Conservation (phyloP, 1,140 invertebrate genomes). For the Calliopsis andreniformis region DNA sequence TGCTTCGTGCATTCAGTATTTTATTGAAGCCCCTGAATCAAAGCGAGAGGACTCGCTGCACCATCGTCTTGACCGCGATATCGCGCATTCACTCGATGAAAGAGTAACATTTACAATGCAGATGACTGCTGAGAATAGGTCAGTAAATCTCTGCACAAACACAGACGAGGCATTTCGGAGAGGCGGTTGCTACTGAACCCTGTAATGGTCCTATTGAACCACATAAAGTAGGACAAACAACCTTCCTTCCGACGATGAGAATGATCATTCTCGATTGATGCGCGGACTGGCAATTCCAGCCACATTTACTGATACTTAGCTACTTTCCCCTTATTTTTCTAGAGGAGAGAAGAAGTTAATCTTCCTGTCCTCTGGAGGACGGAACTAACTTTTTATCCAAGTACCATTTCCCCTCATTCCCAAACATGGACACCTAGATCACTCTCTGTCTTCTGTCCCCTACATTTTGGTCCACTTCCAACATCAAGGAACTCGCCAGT, state of each 20-base stretch:
- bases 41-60: neutral
- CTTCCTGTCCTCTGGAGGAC: too few species aligned
- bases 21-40: neutral
- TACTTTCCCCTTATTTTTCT: neutral
- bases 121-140: neutral
- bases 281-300: too few species aligned
- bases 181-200: neutral
- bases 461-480: neutral
- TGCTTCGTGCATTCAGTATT: neutral
- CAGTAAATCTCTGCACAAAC: neutral
- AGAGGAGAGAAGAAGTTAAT: neutral
- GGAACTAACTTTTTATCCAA: too few species aligned
- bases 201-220: neutral
- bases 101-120: slow-evolving; percentile 1
- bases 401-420: too few species aligned
- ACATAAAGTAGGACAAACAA: neutral
- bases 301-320: too few species aligned
- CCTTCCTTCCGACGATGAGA: too few species aligned
- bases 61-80: slow-evolving; percentile 2
- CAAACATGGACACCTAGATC: too few species aligned
- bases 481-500: slow-evolving; percentile 7
- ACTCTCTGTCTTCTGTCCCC: neutral
- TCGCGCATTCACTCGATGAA: neutral
- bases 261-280: too few species aligned
- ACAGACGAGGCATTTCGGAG: neutral